Percentiles rank a stretch among this genome's conserved stretches.
Evolutionary conservation across 2,888 invertebrate species (phyloP).

Genomic region (Eurytoma californica): DNA sequence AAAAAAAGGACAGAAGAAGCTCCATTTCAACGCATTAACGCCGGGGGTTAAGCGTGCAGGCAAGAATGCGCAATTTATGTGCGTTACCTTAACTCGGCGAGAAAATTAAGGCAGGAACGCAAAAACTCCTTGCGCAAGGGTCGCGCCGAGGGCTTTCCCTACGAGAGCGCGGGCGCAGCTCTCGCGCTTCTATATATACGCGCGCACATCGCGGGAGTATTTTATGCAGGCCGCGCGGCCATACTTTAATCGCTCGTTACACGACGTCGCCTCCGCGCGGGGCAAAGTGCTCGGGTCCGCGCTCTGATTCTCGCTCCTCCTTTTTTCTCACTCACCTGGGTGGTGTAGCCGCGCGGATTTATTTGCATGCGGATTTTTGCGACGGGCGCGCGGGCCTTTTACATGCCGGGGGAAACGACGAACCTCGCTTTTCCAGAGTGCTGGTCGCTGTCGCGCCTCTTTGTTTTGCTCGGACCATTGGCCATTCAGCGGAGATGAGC

Average conservation of each 20-base stretch:
- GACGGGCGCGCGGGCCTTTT: background rate
- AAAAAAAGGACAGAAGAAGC: too few relatives aligned
- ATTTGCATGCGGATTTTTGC: conserved; percentile 41
- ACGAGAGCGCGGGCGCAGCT: too few relatives aligned
- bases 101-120: conserved; percentile 12
- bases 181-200: background rate
- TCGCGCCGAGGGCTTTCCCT: background rate
- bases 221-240: conserved; percentile 8
- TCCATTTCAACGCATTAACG: background rate
- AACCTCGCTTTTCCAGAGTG: too few relatives aligned
- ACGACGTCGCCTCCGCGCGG: background rate
- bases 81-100: background rate
- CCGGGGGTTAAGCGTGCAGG: background rate
- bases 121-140: background rate
- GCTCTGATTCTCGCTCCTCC: conserved; percentile 5
- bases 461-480: too few relatives aligned
- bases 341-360: conserved; percentile 17
- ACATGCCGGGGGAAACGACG: background rate
- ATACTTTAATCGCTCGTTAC: conserved; percentile 45
- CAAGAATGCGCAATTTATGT: conserved; percentile 11
- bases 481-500: too few relatives aligned
- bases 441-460: too few relatives aligned
- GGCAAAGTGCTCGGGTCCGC: background rate
- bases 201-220: background rate
- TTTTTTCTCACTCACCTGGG: conserved; percentile 5